A percentile compares a stretch with the other conserved stretches of the same genome.
These are phyloP conservation scores for Phortica magna DNA, from an alignment of 2,888 invertebrate genomes.

Conservation along the genomic window DNA sequence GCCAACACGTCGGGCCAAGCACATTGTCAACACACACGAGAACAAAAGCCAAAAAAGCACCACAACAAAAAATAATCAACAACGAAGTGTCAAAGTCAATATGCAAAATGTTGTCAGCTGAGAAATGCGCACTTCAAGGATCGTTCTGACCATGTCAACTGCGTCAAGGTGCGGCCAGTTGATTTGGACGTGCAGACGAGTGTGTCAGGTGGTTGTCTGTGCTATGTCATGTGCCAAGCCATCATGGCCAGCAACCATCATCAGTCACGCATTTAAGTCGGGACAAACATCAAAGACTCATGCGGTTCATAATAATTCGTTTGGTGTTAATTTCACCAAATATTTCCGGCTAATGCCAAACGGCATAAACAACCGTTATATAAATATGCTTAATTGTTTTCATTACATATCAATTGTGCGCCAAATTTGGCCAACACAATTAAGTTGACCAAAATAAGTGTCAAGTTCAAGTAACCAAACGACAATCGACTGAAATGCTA, in stretches of 20 bases:
- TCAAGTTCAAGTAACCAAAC: conserved; percentile 57
- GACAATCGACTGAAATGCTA: conserved; percentile 44
- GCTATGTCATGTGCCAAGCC: background rate
- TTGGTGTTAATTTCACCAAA: background rate
- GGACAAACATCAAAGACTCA: background rate
- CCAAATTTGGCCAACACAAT: background rate
- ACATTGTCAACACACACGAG: conserved; percentile 52
- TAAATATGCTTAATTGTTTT: background rate
- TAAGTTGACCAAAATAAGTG: conserved; percentile 43
- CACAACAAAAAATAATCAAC: conserved; percentile 58
- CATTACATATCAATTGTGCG: background rate
- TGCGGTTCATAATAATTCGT: background rate
- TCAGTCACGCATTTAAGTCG: background rate
- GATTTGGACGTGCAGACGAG: background rate
- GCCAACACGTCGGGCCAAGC: conserved; percentile 5
- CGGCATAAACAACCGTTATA: background rate
- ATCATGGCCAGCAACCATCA: background rate
- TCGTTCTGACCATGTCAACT: conserved; percentile 17
- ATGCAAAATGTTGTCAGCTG: conserved; percentile 72
- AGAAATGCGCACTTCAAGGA: conserved; percentile 54
- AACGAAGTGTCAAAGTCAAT: conserved; percentile 72
- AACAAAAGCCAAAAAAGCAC: conserved; percentile 35
- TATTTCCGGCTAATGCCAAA: background rate
- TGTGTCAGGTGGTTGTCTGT: background rate
- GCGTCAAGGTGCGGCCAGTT: background rate